Evolutionary conservation across 2,797 vertebrate genomes (phyloP), one percentile per base, ranked within the genome.

Genomic region (Staurois parvus): DNA sequence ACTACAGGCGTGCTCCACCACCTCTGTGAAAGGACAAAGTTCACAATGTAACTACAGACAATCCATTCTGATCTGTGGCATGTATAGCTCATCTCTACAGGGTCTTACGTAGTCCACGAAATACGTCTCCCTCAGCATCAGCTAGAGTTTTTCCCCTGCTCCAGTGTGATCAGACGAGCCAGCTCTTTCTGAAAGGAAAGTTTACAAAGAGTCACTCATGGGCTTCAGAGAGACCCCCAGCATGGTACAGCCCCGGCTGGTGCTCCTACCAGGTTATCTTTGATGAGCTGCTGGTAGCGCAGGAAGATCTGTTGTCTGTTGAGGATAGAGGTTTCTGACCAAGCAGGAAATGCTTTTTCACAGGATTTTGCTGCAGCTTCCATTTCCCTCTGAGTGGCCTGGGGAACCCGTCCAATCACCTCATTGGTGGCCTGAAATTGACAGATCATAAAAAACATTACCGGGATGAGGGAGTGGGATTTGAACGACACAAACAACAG

Each of bases 101-200:
- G 21, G 24, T 94, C 98, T 97, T 96, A 99, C 98, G 98, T 89
- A 99, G 94, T 91, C 98, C 98, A 93, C 97, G 96, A 92, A 99
- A 99, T 72, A 99, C 97, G 79, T 99, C 98, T 79, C 98, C 97
- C 89, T 99, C 98, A 69, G 98, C 98, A 90, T 99, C 98, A 78
- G 98, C 97, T 85, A 99, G 93, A 72, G 97, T 99, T 94, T n/a
- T 99, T 99, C 69, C 98, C 98, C 94, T 99, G 98, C 88, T 99
- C 98, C 89, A 95, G 75, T 0, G 98, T 99, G 90, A 99, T 98
- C 85, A 96, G 88, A 89, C 94, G 97, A 85, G 98, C 96, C 83
- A 99, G 94, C 93, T 98, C 98, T 97, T 97, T 98, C 98, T 99
- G 92, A 80, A 96, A 91, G 79, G 85, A 84, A 89, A 89, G 59